These are phyloP conservation scores for Odontomachus brunneus DNA, from an alignment of 1,140 invertebrate genomes.

Conservation along the genomic window DNA sequence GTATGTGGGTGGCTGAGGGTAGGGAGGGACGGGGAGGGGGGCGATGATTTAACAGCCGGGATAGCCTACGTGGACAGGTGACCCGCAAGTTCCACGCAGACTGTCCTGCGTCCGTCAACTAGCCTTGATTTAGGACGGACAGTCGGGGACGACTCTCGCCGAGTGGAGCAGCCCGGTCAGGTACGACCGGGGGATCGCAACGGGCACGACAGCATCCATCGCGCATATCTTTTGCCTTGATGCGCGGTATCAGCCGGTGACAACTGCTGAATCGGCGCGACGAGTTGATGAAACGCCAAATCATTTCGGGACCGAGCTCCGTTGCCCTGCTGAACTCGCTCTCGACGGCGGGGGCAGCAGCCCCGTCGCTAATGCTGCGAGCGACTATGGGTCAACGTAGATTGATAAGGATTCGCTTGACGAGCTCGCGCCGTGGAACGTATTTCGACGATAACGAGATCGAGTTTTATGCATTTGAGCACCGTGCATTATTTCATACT, in stretches of 20 bases:
- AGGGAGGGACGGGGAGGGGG: slow-evolving; percentile 1
- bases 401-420: slow-evolving; percentile 23
- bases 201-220: slow-evolving; percentile 52
- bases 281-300: slow-evolving; percentile 69
- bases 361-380: no score
- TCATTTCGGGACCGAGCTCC: slow-evolving; percentile 48
- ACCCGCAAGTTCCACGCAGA: slow-evolving; percentile 73
- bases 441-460: not conserved
- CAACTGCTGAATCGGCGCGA: slow-evolving; percentile 56
- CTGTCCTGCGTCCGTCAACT: slow-evolving; percentile 72
- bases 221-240: slow-evolving; percentile 69
- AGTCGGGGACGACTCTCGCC: slow-evolving; percentile 54
- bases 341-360: no score
- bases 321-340: not conserved
- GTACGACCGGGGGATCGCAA: slow-evolving; percentile 43
- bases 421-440: not conserved
- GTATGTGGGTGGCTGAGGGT: not conserved
- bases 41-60: slow-evolving; percentile 70
- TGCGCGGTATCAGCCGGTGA: slow-evolving; percentile 62
- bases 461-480: not conserved
- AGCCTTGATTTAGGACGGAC: slow-evolving; percentile 69
- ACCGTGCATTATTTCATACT: not conserved
- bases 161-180: slow-evolving; percentile 46
- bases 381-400: slow-evolving; percentile 1
- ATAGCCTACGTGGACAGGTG: slow-evolving; percentile 72